Percentiles rank a stretch among this genome's conserved stretches.
Evolutionary conservation across 2,113 vertebrate species (phyloP).

Genomic region (Chiloscyllium plagiosum): DNA sequence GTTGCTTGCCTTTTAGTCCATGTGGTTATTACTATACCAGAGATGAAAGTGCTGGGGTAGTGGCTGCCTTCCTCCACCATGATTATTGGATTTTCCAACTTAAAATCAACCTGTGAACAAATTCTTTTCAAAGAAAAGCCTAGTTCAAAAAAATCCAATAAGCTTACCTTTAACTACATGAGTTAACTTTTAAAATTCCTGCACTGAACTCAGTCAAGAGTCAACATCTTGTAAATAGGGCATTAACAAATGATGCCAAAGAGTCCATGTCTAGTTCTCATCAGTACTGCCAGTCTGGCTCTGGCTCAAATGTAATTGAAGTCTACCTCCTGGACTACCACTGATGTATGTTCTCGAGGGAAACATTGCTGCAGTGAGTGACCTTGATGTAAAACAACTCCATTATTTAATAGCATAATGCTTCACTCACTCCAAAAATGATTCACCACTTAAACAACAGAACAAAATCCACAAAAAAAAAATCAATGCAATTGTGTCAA

Average conservation of each 20-base stretch:
- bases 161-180: background rate
- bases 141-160: background rate
- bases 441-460: background rate
- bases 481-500: background rate
- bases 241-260: constrained; percentile 14
- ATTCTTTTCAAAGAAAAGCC: background rate
- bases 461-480: background rate
- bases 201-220: background rate
- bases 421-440: constrained; percentile 10
- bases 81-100: background rate
- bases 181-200: background rate
- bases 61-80: background rate
- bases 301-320: constrained; percentile 7
- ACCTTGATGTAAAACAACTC: constrained; percentile 10
- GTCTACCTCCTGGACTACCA: background rate
- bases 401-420: background rate
- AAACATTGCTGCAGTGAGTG: background rate
- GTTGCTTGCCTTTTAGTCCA: background rate
- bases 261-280: background rate
- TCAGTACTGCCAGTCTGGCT: background rate
- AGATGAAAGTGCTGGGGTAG: background rate
- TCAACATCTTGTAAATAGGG: background rate
- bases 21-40: background rate
- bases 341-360: background rate
- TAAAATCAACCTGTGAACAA: background rate